Percentiles rank a stretch among this genome's conserved stretches.
Conservation (phyloP, 2,113 vertebrate species). For the Cyanoliseus patagonus region DNA sequence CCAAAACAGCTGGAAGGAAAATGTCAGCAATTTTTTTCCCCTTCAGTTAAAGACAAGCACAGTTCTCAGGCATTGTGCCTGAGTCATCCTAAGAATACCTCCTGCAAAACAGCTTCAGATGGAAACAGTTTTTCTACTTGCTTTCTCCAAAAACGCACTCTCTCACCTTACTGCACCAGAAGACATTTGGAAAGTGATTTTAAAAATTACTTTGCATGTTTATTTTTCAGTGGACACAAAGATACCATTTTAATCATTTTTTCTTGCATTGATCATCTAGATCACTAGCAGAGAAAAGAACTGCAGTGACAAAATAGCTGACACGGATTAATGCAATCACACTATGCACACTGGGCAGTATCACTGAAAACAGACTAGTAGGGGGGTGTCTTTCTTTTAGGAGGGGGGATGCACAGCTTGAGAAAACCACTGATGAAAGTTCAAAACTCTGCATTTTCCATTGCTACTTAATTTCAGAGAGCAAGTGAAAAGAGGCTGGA, state of each 20-base stretch:
- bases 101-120: slow-evolving; percentile 20
- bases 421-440: background rate
- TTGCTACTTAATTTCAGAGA: background rate
- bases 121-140: background rate
- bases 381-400: background rate
- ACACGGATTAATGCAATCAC: background rate
- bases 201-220: background rate
- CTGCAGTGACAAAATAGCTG: background rate
- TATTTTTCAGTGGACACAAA: background rate
- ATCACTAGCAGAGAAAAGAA: background rate
- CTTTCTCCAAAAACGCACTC: background rate
- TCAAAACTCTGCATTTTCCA: background rate
- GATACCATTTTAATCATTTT: background rate
- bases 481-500: background rate
- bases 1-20: slow-evolving; percentile 11
- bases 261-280: background rate
- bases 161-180: background rate
- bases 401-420: background rate
- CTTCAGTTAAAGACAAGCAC: background rate
- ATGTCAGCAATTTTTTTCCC: background rate
- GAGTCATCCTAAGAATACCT: slow-evolving; percentile 47
- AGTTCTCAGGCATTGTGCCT: background rate
- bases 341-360: background rate
- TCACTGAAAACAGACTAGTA: background rate
- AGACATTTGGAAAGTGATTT: background rate